phyloP scores from a whole-genome alignment of 2,797 vertebrate genomes.

The Perdix hodgsoniae region DNA sequence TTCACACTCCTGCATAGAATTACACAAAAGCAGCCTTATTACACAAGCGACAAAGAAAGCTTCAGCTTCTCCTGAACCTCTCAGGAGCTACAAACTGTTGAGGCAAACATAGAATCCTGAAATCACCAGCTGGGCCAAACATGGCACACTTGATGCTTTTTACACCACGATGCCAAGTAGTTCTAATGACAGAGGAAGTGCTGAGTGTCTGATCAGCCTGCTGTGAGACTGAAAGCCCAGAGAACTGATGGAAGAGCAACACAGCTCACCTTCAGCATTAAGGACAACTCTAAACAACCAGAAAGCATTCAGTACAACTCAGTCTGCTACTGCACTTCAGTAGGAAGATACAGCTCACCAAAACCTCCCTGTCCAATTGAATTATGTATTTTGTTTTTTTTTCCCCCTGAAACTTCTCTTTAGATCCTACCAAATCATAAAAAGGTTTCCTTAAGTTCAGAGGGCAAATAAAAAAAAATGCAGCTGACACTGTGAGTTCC shows the following conservation, averaged over 20 bases:
- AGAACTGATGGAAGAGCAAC: neutral
- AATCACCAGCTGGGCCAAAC: neutral
- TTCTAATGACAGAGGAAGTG: neutral
- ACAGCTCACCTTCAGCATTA: neutral
- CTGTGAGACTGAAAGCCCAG: neutral
- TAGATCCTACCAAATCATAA: constrained; percentile 5
- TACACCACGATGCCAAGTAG: neutral
- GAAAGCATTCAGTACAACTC: neutral
- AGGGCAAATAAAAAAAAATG: neutral
- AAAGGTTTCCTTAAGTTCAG: neutral
- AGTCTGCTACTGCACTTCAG: neutral
- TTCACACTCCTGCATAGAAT: neutral
- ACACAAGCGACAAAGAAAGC: neutral
- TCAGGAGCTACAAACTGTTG: neutral
- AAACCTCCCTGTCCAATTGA: neutral
- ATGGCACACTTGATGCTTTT: neutral
- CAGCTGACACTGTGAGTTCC: neutral
- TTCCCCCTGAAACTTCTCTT: neutral
- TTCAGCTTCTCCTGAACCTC: neutral
- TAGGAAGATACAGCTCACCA: neutral
- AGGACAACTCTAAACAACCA: neutral
- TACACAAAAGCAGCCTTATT: neutral
- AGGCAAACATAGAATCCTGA: neutral
- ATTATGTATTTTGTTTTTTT: neutral
- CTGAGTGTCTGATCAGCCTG: neutral